phyloP scores from a whole-genome alignment of 2,797 vertebrate genomes.

The Pangasius mekongensis region DNA sequence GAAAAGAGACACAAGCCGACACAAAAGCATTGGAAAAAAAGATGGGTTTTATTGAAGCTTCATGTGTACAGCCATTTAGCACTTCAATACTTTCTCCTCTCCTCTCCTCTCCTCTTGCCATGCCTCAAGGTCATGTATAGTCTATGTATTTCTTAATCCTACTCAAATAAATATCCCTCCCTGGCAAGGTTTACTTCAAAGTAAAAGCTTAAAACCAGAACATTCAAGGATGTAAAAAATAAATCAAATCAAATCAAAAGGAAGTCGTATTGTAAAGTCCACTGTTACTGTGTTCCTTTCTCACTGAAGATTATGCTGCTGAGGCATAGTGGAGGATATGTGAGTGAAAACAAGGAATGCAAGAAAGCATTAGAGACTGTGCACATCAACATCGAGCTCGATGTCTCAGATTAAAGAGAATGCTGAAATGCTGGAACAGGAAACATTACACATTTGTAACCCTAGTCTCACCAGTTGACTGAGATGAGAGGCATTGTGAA shows the following conservation, averaged over 20 bases:
- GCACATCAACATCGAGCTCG: background rate
- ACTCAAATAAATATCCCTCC: background rate
- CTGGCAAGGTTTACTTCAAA: background rate
- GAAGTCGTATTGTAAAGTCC: background rate
- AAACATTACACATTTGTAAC: background rate
- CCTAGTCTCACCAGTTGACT: background rate
- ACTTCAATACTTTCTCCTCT: background rate
- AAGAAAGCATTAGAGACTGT: background rate
- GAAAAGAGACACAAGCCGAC: background rate
- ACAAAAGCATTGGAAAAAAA: background rate
- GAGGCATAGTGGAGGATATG: too few relatives aligned
- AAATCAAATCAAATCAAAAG: background rate
- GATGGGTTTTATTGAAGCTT: background rate
- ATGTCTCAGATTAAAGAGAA: background rate
- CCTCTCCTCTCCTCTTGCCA: background rate
- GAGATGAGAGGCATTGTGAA: background rate
- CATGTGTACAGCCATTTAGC: background rate
- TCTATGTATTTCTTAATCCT: background rate
- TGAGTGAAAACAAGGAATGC: background rate
- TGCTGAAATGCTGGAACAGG: background rate
- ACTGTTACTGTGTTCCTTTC: background rate
- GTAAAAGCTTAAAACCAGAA: background rate
- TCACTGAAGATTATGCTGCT: background rate
- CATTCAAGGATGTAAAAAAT: background rate
- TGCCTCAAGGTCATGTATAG: background rate